Evolutionary conservation across 2,113 vertebrate genomes (phyloP).

Genomic region (Nothocercus julius): DNA sequence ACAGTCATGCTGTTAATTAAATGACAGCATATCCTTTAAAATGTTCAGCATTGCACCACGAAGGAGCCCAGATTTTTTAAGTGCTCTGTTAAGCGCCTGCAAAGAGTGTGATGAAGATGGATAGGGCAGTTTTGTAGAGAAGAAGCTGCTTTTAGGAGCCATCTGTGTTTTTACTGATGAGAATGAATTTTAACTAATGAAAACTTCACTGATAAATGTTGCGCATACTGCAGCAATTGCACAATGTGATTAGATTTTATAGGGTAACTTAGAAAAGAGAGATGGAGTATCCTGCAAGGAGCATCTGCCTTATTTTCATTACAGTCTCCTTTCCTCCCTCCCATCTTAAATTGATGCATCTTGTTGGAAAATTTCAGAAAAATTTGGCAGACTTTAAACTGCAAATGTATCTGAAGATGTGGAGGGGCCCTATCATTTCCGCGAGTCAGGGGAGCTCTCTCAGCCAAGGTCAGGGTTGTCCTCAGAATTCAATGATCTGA

Average conservation of each 20-base stretch:
- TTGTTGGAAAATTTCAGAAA: neutral
- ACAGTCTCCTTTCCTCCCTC: neutral
- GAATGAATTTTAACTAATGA: conserved; percentile 43
- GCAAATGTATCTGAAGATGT: neutral
- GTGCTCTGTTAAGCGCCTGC: neutral
- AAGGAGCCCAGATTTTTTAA: neutral
- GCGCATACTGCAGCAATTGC: neutral
- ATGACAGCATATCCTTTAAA: neutral
- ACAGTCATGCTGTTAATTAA: neutral
- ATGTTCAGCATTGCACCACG: neutral
- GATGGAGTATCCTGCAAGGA: neutral
- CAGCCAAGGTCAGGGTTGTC: neutral
- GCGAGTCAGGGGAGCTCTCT: neutral
- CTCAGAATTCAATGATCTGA: neutral
- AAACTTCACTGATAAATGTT: conserved; percentile 18
- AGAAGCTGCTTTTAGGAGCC: neutral
- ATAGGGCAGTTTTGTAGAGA: neutral
- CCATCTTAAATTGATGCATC: neutral
- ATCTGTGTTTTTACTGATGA: conserved; percentile 40
- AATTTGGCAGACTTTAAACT: neutral
- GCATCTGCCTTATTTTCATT: neutral
- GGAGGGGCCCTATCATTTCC: neutral
- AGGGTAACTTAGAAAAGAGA: neutral
- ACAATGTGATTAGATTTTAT: neutral
- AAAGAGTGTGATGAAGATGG: neutral